These are phyloP conservation scores for Aspidapion aeneum DNA, from an alignment of 2,888 invertebrate genomes.

Conservation along the genomic window DNA sequence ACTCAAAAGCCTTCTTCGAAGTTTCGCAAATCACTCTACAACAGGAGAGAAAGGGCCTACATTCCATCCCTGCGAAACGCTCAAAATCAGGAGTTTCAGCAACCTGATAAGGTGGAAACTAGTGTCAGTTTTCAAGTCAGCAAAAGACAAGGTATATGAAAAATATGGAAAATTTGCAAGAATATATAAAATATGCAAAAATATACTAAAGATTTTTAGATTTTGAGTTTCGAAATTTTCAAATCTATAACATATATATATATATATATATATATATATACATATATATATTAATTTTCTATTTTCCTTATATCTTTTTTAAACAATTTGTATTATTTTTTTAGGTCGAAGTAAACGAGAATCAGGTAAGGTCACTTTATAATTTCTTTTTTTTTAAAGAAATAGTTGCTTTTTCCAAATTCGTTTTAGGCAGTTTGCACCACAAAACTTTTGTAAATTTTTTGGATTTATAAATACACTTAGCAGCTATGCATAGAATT, in stretches of 20 bases:
- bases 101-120: constrained; percentile 70
- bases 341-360: constrained; percentile 36
- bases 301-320: too few relatives aligned
- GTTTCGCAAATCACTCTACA: constrained; percentile 41
- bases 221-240: neutral
- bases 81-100: constrained; percentile 22
- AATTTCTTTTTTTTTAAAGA: too few relatives aligned
- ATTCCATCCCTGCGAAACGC: constrained; percentile 28
- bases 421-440: neutral
- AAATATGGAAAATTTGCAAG: too few relatives aligned
- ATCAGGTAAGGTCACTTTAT: constrained; percentile 18
- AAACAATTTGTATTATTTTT: too few relatives aligned
- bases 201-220: constrained; percentile 1
- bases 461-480: neutral
- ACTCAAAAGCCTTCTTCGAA: constrained; percentile 35
- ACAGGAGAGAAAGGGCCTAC: constrained; percentile 40
- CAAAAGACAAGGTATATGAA: constrained; percentile 52
- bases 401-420: too few relatives aligned
- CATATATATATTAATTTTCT: too few relatives aligned
- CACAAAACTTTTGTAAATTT: neutral
- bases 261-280: too few relatives aligned
- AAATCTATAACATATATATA: too few relatives aligned
- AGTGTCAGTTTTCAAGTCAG: constrained; percentile 76
- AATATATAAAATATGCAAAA: constrained; percentile 9
- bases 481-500: neutral